Base-by-base conservation (phyloP, 1,140 invertebrate genomes). In the Microvelia longipes region DNA sequence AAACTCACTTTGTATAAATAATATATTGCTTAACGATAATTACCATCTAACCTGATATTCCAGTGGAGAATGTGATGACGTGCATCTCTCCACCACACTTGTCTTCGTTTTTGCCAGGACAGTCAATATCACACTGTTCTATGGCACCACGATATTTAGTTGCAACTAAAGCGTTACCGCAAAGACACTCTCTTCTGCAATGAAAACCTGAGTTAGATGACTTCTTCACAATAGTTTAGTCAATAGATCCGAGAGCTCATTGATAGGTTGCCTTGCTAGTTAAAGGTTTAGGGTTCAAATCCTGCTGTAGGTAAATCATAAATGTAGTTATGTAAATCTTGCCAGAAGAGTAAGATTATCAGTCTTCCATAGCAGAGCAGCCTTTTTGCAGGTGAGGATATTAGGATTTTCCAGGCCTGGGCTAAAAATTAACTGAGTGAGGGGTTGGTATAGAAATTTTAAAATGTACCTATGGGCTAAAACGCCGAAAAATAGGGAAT, bases 11-110 rank as follows among this genome's bases (percentile, higher is more conserved):
- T n/a, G n/a, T n/a, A n/a, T n/a, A n/a, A n/a, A n/a, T n/a, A n/a
- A n/a, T n/a, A n/a, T n/a, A n/a, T n/a, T n/a, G n/a, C n/a, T n/a
- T n/a, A n/a, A n/a, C n/a, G n/a, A n/a, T n/a, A n/a, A n/a, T n/a
- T n/a, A n/a, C n/a, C n/a, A n/a, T n/a, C 63, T 65, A n/a, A 65
- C 63, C 24, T 24, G 26, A n/a, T 24, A 65, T 65, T n/a, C 63
- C 63, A 24, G 63, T 65, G n/a, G 63, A 11, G 63, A 11, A 65
- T 5, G n/a, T 27, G 2, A 27, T 27, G 2, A 65, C 63, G 24
- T 65, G 63, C 63, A 11, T 27, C 24, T n/a, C n/a, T 65, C 63
- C 63, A 5, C 63, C 63, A 24, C 63, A 65, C 63, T 65, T 65
- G 2, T 27, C 26, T 24, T n/a, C 11, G 5, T 2, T 2, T n/a